Evolutionary conservation across 1,140 invertebrate species (phyloP).

Genomic region (Drosophila kepulauana): DNA sequence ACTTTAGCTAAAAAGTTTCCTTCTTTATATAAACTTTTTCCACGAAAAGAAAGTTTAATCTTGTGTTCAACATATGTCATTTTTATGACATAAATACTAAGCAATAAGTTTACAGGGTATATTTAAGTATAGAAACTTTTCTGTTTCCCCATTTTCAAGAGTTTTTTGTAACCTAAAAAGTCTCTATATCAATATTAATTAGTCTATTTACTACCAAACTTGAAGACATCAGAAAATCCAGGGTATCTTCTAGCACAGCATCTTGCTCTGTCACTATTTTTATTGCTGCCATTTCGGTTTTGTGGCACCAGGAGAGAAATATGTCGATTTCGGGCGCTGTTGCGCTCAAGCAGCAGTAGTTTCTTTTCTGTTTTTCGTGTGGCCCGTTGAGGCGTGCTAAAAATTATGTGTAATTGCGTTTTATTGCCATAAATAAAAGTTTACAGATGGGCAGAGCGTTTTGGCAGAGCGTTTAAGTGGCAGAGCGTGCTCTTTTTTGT

Average conservation of each 20-base stretch:
- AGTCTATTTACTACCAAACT: no score
- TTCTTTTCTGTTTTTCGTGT: conserved; percentile 9
- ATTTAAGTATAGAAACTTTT: no score
- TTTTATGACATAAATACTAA: no score
- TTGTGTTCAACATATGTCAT: no score
- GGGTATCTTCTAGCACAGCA: conserved; percentile 10
- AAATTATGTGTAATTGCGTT: conserved; percentile 77
- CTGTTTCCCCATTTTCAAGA: no score
- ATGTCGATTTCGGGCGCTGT: conserved; percentile 39
- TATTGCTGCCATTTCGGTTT: conserved; percentile 12
- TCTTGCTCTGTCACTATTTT: neutral
- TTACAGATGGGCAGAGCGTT: neutral
- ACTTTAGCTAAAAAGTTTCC: neutral
- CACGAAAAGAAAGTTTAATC: no score
- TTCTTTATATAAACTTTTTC: neutral
- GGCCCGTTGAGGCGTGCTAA: conserved; percentile 41
- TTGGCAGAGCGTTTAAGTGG: conserved; percentile 36
- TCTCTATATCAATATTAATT: no score
- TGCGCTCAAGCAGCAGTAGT: conserved; percentile 22
- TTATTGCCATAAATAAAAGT: conserved; percentile 76
- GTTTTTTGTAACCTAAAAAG: no score
- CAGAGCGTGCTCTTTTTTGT: conserved; percentile 48
- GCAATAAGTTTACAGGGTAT: no score
- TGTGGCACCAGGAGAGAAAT: conserved; percentile 23
- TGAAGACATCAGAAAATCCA: neutral